Base-by-base conservation (phyloP, 1,140 invertebrate genomes). In the Pentalonia nigronervosa region DNA sequence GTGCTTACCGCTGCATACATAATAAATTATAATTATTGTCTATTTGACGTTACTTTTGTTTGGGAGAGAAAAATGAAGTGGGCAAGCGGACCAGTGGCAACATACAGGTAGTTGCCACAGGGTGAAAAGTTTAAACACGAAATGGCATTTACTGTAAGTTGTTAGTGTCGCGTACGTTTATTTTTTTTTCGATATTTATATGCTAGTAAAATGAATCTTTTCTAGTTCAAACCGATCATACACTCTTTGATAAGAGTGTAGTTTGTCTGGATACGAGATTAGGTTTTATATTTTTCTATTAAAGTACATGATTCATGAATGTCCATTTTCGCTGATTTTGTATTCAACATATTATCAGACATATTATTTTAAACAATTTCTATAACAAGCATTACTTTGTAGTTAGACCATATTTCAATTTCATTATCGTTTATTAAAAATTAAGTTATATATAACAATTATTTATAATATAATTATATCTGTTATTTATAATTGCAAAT, bases 11-110 rank as follows among this genome's bases (percentile, higher is more conserved):
- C 30, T 76, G 11, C n/a, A 17, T 21, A 53, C 21, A 17, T 14
- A n/a, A 34, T 76, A 76, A 76, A 76, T 76, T 76, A 76, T 76
- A 76, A 76, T 76, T 76, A n/a, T 76, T 76, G n/a, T 30, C n/a
- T 6, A n/a, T n/a, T 76, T 76, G 60, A 76, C 60, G 14, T n/a
- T 76, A 76, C 14, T n/a, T 76, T 76, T 76, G 60, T 76, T 76
- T n/a, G 30, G n/a, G 17, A n/a, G 30, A 76, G 30, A 76, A 76
- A 76, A 76, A 76, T n/a, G 30, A 76, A 76, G 6, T n/a, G 60
- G n/a, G 6, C 60, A 76, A 76, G 11, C 11, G 30, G n/a, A n/a
- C n/a, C 1, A 76, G 25, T n/a, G 14, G 30, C 4, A 17, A n/a
- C n/a, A 17, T 2, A 60, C 30, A n/a, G 30, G 14, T 17, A 9